Percentiles rank a stretch among this genome's conserved stretches.
Evolutionary conservation across 2,797 vertebrate genomes (phyloP).

Genomic region (Pygocentrus nattereri): DNA sequence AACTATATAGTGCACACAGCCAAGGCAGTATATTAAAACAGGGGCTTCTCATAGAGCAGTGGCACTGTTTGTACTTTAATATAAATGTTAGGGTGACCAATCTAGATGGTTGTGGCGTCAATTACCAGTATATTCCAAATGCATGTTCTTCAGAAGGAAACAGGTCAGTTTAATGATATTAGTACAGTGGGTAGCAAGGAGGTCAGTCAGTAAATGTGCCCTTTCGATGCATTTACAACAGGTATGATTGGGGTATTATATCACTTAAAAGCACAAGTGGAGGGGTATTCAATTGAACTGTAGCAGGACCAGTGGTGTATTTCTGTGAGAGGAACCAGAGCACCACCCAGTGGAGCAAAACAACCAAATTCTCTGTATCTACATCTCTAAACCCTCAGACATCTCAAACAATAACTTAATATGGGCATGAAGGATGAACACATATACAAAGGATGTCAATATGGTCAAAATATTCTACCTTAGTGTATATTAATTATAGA

Average conservation of each 20-base stretch:
- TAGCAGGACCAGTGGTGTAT: neutral
- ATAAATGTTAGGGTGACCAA: neutral
- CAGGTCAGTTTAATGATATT: neutral
- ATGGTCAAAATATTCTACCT: too few species aligned
- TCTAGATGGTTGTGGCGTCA: neutral
- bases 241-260: too few species aligned
- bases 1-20: neutral
- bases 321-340: slow-evolving; percentile 30
- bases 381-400: neutral
- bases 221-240: neutral
- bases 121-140: neutral
- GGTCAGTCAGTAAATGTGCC: neutral
- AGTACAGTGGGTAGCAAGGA: neutral
- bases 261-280: neutral
- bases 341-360: slow-evolving; percentile 43
- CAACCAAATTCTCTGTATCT: neutral
- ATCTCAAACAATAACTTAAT: neutral
- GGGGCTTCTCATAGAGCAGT: neutral
- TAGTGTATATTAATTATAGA: too few species aligned
- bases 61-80: neutral
- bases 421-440: neutral
- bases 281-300: neutral
- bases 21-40: neutral
- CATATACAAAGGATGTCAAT: neutral
- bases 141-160: neutral